Evolutionary conservation across 2,113 vertebrate genomes (phyloP), one percentile per base, ranked within the genome.

Genomic region (Larimichthys polyactis): DNA sequence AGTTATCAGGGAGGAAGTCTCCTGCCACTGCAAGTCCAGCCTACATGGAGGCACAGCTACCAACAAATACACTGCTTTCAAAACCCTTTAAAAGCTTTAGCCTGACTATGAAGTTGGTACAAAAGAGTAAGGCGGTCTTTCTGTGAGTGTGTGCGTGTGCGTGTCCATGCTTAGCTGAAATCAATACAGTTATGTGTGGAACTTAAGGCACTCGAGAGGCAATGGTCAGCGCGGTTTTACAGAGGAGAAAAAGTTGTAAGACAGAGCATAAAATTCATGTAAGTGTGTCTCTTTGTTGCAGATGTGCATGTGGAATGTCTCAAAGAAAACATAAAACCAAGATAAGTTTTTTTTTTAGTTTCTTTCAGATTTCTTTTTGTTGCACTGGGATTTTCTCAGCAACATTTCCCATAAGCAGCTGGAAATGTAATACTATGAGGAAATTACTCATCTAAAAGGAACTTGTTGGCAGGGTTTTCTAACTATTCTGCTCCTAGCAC

Each of bases 111-210:
- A 65, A 78, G 44, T 43, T 43, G 75, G 71, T 64, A 71, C 44
- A 73, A 73, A 69, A 69, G 54, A 82, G 67, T 64, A 44, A 76
- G 70, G 70, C 17, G 24, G 79, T 60, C 67, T 84, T 64, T 90
- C 74, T 87, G 70, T 67, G 66, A 51, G 75, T 58, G 75, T 46
- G 81, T 73, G 82, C 90, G 67, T 58, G 64, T 70, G 74, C 48
- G 81, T 74, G 79, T 91, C 83, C 87, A 62, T 59, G 80, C 88
- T 92, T 87, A 87, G 90, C 84, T 91, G 84, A 90, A 93, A 90
- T 91, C 89, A 85, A 92, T 94, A 87, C 87, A 90, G 86, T 66
- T 87, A 93, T 91, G 91, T 68, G 67, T 87, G 79, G 82, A 91
- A 91, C 90, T 89, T 67, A 69, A 84, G 71, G 68, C 86, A 76